These are phyloP conservation scores for Falco punctatus DNA, from an alignment of 2,113 vertebrate species.

Conservation along the genomic window DNA sequence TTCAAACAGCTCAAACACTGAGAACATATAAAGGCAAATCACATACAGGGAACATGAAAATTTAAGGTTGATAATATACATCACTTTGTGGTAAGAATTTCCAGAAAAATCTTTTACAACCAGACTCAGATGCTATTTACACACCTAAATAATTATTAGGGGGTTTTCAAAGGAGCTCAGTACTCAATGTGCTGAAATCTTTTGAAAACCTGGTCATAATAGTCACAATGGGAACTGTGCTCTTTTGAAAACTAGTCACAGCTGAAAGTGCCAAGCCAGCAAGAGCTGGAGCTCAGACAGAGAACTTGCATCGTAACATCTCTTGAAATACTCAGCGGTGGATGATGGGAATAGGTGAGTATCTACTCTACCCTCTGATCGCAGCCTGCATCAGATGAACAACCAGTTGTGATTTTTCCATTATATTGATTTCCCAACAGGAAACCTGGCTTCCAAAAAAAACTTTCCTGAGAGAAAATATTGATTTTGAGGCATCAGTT, in stretches of 20 bases:
- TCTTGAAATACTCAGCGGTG: neutral
- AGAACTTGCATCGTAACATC: constrained; percentile 15
- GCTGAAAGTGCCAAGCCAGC: neutral
- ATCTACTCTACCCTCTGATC: neutral
- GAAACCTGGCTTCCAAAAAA: neutral
- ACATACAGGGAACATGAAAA: neutral
- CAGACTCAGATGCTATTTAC: neutral
- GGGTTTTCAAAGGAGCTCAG: constrained; percentile 4
- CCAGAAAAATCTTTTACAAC: neutral
- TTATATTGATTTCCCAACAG: neutral
- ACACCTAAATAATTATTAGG: constrained; percentile 22
- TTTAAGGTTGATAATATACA: neutral
- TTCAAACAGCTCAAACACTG: neutral
- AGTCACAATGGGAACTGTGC: constrained; percentile 5
- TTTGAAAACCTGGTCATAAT: constrained; percentile 44
- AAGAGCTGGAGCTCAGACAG: neutral
- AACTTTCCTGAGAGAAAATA: neutral
- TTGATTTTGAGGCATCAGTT: neutral
- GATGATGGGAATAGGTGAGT: neutral
- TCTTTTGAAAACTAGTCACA: constrained; percentile 29
- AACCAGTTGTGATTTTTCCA: neutral
- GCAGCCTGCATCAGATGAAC: neutral
- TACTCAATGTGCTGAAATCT: constrained; percentile 4
- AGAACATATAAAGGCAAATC: neutral
- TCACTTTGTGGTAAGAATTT: neutral